phyloP scores from a whole-genome alignment of 2,113 vertebrate species.

The Entomyzon cyanotis region DNA sequence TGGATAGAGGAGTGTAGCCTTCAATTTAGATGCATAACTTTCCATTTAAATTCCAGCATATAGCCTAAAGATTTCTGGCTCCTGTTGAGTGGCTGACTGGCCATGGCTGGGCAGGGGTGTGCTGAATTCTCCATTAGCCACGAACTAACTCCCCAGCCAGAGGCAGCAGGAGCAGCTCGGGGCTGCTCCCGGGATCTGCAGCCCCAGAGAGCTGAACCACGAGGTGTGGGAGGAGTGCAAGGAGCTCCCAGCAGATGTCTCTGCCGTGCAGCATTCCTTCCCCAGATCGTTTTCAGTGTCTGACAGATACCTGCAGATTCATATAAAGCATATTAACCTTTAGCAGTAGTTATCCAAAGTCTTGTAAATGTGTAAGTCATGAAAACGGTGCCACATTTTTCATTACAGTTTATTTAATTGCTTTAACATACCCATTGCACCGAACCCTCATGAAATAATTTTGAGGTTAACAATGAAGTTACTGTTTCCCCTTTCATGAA shows the following conservation, averaged over 20 bases:
- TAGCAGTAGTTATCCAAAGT: constrained; percentile 37
- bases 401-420: constrained; percentile 53
- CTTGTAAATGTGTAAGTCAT: constrained; percentile 23
- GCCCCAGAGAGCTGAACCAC: accelerated
- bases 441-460: constrained; percentile 27
- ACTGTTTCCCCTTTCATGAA: not conserved
- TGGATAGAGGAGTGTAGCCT: not conserved
- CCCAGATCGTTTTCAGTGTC: accelerated
- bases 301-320: constrained; percentile 11
- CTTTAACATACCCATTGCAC: constrained; percentile 6
- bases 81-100: not conserved
- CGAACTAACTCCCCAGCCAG: not conserved
- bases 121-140: not conserved
- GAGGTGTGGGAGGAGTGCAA: not conserved
- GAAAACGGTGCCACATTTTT: constrained; percentile 16
- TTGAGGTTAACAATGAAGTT: constrained; percentile 30
- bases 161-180: not conserved
- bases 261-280: constrained; percentile 7
- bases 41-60: not conserved
- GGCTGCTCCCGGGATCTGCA: not conserved
- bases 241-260: constrained; percentile 63
- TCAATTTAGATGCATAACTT: constrained; percentile 30
- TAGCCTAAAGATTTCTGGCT: not conserved
- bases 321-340: constrained; percentile 23
- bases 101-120: not conserved